These are phyloP conservation scores for Leptinotarsa tumamoca DNA, from an alignment of 2,888 invertebrate genomes.

Conservation along the genomic window DNA sequence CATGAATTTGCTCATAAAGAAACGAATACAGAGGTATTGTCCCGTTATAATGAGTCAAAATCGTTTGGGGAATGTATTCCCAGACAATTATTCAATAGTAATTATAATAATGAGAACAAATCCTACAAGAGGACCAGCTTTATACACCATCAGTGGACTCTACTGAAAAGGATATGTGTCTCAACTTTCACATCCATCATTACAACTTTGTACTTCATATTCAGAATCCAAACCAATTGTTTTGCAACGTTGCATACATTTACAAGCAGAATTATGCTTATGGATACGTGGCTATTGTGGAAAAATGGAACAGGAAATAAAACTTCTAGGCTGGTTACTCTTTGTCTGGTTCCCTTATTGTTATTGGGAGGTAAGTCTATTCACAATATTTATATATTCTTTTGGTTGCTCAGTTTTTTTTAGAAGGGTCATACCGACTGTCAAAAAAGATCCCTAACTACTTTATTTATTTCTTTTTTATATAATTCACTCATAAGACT, in stretches of 20 bases:
- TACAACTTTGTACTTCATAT: constrained; percentile 51
- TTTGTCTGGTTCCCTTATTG: constrained; percentile 70
- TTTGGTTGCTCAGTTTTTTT: too few relatives aligned
- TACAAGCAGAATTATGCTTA: constrained; percentile 61
- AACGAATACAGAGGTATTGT: constrained; percentile 58
- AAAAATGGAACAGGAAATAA: constrained; percentile 52
- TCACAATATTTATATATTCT: neutral
- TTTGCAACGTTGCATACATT: constrained; percentile 58
- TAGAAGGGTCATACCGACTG: too few relatives aligned
- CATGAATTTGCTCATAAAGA: constrained; percentile 52
- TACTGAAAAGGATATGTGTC: constrained; percentile 34
- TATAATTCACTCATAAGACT: too few relatives aligned
- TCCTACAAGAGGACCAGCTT: constrained; percentile 30
- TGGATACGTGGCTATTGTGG: constrained; percentile 63
- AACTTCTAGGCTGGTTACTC: constrained; percentile 50
- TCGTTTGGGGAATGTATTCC: constrained; percentile 24
- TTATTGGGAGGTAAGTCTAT: constrained; percentile 70
- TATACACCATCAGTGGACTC: constrained; percentile 41
- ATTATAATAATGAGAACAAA: constrained; percentile 44
- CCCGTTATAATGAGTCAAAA: constrained; percentile 11
- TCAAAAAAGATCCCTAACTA: too few relatives aligned
- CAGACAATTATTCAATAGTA: constrained; percentile 50
- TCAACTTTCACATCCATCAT: constrained; percentile 49
- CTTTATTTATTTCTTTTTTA: too few relatives aligned
- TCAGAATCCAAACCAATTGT: constrained; percentile 52